phyloP scores from a whole-genome alignment of 2,113 vertebrate genomes.

The Opisthocomus hoazin region DNA sequence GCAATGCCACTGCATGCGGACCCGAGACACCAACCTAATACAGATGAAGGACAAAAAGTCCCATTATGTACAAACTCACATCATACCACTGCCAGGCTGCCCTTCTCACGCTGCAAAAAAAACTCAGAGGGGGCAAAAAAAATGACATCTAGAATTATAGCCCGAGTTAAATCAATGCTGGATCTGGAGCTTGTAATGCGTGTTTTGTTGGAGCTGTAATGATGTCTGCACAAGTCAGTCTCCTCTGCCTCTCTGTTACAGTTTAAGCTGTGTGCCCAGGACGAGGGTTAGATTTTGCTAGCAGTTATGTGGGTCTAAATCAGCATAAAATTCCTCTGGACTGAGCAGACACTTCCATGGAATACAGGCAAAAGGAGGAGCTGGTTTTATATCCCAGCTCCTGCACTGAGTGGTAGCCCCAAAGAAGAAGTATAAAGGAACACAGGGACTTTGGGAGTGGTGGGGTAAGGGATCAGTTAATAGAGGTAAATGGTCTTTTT shows the following conservation, averaged over 20 bases:
- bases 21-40: fast-evolving
- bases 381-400: not conserved
- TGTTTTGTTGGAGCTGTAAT: not conserved
- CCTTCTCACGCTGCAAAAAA: not conserved
- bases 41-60: not conserved
- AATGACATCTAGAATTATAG: not conserved
- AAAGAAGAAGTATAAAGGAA: not conserved
- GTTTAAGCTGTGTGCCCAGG: not conserved
- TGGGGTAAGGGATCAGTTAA: not conserved
- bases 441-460: not conserved
- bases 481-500: constrained; percentile 3
- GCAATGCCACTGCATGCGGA: not conserved
- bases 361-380: not conserved
- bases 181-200: not conserved
- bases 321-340: not conserved
- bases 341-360: not conserved
- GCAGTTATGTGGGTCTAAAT: not conserved
- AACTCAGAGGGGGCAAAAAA: not conserved
- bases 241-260: not conserved
- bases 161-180: not conserved
- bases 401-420: not conserved
- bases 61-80: not conserved
- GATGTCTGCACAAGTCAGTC: not conserved
- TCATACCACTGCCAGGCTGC: not conserved
- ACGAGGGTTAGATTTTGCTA: not conserved